Evolutionary conservation across 2,888 invertebrate genomes (phyloP), one percentile per base, ranked within the genome.

Genomic region (Allophyes oxyacanthae): DNA sequence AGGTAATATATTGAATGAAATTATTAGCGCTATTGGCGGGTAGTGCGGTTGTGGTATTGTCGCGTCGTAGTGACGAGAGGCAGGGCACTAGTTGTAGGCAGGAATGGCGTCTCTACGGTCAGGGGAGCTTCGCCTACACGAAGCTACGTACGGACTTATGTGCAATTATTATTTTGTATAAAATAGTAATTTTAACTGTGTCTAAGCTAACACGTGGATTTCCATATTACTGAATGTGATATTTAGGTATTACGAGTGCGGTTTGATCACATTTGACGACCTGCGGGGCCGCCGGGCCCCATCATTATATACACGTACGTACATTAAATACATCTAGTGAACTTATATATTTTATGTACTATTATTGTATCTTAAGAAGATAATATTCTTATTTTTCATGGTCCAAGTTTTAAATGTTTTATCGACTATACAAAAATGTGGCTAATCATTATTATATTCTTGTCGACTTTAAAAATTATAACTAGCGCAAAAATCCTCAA

Each of bases 191-290:
- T 82, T 88, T 84, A 91, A 90, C 89, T 89, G 91, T 92, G 92
- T 94, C 90, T 92, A 91, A 91, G 91, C 90, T 90, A 90, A 90
- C 92, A 92, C 92, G 92, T 91, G 92, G 92, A 91, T 92, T 93
- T 93, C 93, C 92, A 93, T 94, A 91, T 91, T 94, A 94, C 92
- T 94, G 90, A 94, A 94, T 94, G 94, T 94, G 94, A 94, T 94
- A 94, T 93, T 92, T 94, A 94, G 94, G 89, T 91, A 90, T 91
- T 94, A 93, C 89, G 87, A 89, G 86, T 89, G 92, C 91, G 92
- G 92, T 88, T 89, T 85, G 89, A 82, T 83, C 79, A 83, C 79
- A 81, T 72, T 82, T 77, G 86, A 82, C 79, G 81, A 82, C 70
- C 79, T 75, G 75, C 74, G 78, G 82, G 83, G 82, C 68, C 71